Base-by-base conservation (phyloP, 2,113 vertebrate species). In the Grallaria varia region DNA sequence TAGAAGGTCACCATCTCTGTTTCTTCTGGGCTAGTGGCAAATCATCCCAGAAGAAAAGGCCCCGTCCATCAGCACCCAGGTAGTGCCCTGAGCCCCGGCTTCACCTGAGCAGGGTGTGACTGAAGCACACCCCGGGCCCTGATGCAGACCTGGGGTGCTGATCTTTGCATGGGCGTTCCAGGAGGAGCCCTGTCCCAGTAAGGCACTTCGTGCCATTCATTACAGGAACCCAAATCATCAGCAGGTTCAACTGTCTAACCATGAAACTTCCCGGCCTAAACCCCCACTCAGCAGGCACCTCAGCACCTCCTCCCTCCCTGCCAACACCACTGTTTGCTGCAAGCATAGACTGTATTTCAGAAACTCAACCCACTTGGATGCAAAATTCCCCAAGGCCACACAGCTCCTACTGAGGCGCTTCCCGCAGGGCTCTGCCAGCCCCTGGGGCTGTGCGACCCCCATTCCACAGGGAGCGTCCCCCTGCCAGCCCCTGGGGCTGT, bases 401-500 rank as follows among this genome's bases (percentile, higher is more conserved):
- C 39, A 53, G 44, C 28, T 63, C 76, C 53, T 14, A 2, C 25
- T 30, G 8, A 37, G 50, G n/a, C 58, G 37, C 14, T 62, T 67
- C 73, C 74, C 80, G 35, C 13, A 25, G 1, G 37, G 23, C 14
- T 3, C 2, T 6, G 15, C 49, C 55, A 6, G 9, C 40, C 60
- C 63, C 67, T 44, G 67, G 21, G 55, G 4, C 47, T 1, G 2
- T 1, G 3, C 9, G 2, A 1, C 31, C 15, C 49, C 37, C n/a
- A 14, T 3, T 40, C 4, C 8, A 1, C 0, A 24, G 3, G 35
- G 31, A 3, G 16, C 74, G 42, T 7, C 13, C 2, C 25, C 4
- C 3, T 1, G 22, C 56, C 24, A 2, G 7, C 2, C 9, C 47
- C 30, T 40, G 0, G 0, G 45, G 27, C 37, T n/a, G 39, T 1